Evolutionary conservation across 2,797 vertebrate species (phyloP).

Genomic region (Lutra lutra): DNA sequence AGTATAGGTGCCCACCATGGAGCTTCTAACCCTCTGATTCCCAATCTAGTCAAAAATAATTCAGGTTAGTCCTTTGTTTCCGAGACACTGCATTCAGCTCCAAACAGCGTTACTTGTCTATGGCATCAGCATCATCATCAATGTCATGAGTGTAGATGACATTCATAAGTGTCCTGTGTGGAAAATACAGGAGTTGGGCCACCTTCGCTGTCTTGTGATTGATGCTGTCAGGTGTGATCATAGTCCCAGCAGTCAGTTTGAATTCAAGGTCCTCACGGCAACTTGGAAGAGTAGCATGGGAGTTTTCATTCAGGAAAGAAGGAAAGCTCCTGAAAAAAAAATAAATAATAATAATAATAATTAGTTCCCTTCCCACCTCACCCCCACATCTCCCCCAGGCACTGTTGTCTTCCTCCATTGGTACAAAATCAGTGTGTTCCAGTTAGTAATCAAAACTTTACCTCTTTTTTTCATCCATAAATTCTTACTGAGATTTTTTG

Average conservation of each 20-base stretch:
- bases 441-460: not conserved
- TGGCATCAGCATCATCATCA: not conserved
- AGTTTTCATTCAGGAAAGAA: not conserved
- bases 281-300: not conserved
- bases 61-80: not conserved
- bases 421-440: not conserved
- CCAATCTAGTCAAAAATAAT: not conserved
- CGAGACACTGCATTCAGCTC: not conserved
- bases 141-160: not conserved
- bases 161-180: not conserved
- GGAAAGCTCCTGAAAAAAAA: not conserved
- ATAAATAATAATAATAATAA: not conserved
- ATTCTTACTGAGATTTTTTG: not conserved
- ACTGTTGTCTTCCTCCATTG: not conserved
- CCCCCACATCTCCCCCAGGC: not conserved
- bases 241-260: not conserved
- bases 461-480: not conserved
- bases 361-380: not conserved
- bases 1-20: not conserved
- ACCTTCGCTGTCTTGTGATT: not conserved
- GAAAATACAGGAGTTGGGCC: not conserved
- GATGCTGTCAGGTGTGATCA: not conserved
- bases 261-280: not conserved
- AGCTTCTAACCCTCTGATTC: not conserved
- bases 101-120: not conserved